Conservation (phyloP, 2,113 vertebrate species). For the Microtus richardsoni region DNA sequence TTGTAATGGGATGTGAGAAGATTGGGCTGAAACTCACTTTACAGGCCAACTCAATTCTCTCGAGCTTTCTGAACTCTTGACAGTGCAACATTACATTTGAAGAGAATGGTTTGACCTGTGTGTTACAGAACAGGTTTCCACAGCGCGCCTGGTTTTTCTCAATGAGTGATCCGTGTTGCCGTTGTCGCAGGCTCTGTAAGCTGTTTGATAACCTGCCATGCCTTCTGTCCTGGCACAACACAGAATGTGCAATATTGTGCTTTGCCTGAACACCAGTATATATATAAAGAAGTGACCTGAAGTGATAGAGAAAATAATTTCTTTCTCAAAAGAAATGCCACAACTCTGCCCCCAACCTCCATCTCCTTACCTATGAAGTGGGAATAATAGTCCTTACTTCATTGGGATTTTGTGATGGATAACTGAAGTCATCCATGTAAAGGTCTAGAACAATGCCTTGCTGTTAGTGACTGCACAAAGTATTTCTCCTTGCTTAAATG, state of each 20-base stretch:
- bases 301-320: slow-evolving; percentile 33
- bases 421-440: neutral
- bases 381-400: neutral
- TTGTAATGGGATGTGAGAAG: slow-evolving; percentile 34
- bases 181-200: neutral
- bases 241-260: neutral
- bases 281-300: slow-evolving; percentile 9
- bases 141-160: slow-evolving; percentile 18
- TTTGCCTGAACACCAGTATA: neutral
- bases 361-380: neutral
- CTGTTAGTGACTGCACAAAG: neutral
- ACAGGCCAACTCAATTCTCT: neutral
- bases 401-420: neutral
- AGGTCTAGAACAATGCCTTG: neutral
- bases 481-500: neutral
- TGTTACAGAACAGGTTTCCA: neutral
- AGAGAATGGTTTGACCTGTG: slow-evolving; percentile 23
- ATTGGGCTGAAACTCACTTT: neutral
- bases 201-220: slow-evolving; percentile 22
- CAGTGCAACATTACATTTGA: slow-evolving; percentile 21
- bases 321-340: neutral
- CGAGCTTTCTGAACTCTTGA: slow-evolving; percentile 48
- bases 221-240: neutral
- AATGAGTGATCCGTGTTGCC: neutral
- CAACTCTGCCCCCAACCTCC: neutral